These are phyloP conservation scores for Liolophura sinensis DNA, from an alignment of 1,140 invertebrate genomes.

Conservation along the genomic window DNA sequence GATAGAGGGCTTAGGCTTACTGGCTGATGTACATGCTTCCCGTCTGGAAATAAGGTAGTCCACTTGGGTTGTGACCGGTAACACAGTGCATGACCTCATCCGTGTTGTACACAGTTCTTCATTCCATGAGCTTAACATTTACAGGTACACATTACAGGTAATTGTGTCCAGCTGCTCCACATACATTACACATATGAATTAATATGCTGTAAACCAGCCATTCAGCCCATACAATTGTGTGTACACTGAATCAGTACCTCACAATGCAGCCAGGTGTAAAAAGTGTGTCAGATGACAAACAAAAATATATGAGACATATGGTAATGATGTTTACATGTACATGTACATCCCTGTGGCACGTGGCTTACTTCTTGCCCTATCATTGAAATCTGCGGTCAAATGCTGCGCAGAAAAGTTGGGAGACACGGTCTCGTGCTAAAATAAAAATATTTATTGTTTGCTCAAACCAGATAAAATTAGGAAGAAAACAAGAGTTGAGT, in stretches of 20 bases:
- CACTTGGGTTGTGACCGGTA: neutral
- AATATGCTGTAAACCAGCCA: neutral
- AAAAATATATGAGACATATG: neutral
- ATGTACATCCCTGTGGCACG: neutral
- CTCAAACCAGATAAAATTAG: neutral
- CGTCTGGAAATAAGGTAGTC: neutral
- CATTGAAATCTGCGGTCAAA: neutral
- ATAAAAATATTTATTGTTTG: neutral
- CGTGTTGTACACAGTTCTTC: neutral
- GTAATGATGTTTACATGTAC: constrained; percentile 1
- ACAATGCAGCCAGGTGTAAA: too few species aligned
- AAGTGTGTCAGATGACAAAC: too few species aligned
- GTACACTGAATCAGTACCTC: neutral
- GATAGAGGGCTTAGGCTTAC: neutral
- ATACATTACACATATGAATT: neutral
- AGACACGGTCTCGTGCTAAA: neutral
- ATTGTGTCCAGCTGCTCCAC: neutral
- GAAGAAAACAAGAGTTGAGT: neutral
- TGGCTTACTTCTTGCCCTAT: neutral
- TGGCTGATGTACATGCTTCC: neutral
- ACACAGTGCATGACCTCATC: neutral
- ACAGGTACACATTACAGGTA: neutral
- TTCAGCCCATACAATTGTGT: neutral
- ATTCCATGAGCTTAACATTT: neutral
- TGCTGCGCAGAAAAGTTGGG: neutral